Base-by-base conservation (phyloP, 2,797 vertebrate genomes). In the Xenentodon cancila region DNA sequence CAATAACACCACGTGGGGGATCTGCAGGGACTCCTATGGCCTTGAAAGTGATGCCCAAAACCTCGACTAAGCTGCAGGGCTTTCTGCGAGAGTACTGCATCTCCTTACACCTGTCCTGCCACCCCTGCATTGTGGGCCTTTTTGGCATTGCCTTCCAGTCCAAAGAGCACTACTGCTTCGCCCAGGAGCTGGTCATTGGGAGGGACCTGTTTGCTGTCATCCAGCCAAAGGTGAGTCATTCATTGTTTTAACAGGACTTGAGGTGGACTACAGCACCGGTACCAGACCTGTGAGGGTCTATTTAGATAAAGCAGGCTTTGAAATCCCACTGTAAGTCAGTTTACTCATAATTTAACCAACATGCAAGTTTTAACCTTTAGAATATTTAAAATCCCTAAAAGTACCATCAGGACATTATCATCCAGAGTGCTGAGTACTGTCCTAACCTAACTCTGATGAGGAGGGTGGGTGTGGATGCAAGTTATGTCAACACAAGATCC, bases 71-170 rank as follows among this genome's bases (percentile, higher is more conserved):
- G 77, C 90, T 95, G 64, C 91, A 92, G 56, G 89, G 91, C 16
- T 95, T 95, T 70, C 89, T 95, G 64, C 78, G 93, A 22, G 94
- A 95, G 71, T 95, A 95, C 77, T 95, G 94, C 80, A 91, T 94
- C 76, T 94, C 93, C 27, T 86, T 95, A 71, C 91, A 91, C 65
- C 88, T 95, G 64, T 94, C 94, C 49, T 69, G 80, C 54, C 94
- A 95, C 67, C 94, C 94, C 25, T 95, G 93, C 82, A 95, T 95
- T 16, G 93, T 94, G 73, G 89, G 90, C 17, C 90, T 94, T 51
- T 95, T 94, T 20, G 94, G 94, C 64, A 95, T 95, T 1, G 93
- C 92, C 68, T 95, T 95, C 88, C 93, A 95, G 79, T 94, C 94
- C 0, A 67, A 88, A 3, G 91, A 94, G 54, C 92, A 94, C 83